Evolutionary conservation across 2,797 vertebrate genomes (phyloP).

Genomic region (Helarctos malayanus): DNA sequence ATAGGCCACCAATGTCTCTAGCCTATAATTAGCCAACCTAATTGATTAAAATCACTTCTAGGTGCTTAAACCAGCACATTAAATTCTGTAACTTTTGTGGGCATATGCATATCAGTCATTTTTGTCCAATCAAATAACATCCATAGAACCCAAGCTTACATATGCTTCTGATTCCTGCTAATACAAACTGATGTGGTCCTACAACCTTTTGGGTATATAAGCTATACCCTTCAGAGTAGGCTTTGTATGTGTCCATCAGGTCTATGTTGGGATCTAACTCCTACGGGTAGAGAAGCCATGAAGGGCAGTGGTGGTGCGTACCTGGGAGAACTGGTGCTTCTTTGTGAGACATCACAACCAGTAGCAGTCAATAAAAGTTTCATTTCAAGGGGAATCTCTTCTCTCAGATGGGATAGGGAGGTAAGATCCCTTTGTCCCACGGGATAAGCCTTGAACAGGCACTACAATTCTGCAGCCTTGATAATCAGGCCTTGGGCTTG

Average conservation of each 20-base stretch:
- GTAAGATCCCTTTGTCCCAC: neutral
- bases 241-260: neutral
- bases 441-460: neutral
- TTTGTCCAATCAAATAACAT: neutral
- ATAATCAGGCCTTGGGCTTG: neutral
- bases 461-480: neutral
- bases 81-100: neutral
- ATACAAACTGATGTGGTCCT: neutral
- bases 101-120: neutral
- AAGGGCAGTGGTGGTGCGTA: neutral
- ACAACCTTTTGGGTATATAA: neutral
- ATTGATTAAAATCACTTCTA: neutral
- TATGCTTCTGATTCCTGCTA: neutral
- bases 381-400: neutral
- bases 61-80: neutral
- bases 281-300: neutral
- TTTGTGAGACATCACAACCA: neutral
- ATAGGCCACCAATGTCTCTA: neutral
- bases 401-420: neutral
- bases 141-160: neutral
- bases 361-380: neutral
- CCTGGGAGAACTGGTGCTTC: neutral
- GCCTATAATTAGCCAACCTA: neutral
- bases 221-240: neutral
- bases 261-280: neutral